phyloP scores from a whole-genome alignment of 2,797 vertebrate genomes.

The Tamandua tetradactyla region DNA sequence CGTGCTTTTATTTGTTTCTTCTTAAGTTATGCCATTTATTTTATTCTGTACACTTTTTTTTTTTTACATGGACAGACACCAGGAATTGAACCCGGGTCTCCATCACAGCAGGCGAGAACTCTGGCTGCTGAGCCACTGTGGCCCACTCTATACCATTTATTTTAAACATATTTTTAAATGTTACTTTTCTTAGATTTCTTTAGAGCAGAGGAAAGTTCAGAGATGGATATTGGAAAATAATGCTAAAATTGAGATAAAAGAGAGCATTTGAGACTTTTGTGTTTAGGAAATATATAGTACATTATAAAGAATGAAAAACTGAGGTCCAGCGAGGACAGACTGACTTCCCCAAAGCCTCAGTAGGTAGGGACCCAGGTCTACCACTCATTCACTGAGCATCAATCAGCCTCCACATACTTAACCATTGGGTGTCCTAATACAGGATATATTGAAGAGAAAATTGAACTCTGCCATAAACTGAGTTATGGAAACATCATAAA shows the following conservation, averaged over 20 bases:
- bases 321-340: neutral
- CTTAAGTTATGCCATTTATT: neutral
- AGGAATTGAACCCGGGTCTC: too few relatives aligned
- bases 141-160: neutral
- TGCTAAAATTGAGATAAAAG: neutral
- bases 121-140: too few relatives aligned
- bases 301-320: neutral
- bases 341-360: neutral
- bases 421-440: neutral
- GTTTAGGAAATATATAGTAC: neutral
- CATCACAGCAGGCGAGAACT: too few relatives aligned
- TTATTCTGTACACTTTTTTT: too few relatives aligned
- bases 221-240: neutral
- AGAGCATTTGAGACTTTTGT: neutral
- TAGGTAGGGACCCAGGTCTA: neutral
- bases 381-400: neutral
- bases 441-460: neutral
- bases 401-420: neutral
- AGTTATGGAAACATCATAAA: neutral
- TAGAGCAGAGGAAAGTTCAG: neutral
- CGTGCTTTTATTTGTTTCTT: neutral
- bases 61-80: too few relatives aligned
- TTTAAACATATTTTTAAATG: slow-evolving; percentile 1
- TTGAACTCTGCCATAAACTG: neutral
- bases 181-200: slow-evolving; percentile 10